Percentiles rank a stretch among this genome's conserved stretches.
These are phyloP conservation scores for Porites rus DNA, from an alignment of 92 coral and sea anemone genomes.

Conservation along the genomic window DNA sequence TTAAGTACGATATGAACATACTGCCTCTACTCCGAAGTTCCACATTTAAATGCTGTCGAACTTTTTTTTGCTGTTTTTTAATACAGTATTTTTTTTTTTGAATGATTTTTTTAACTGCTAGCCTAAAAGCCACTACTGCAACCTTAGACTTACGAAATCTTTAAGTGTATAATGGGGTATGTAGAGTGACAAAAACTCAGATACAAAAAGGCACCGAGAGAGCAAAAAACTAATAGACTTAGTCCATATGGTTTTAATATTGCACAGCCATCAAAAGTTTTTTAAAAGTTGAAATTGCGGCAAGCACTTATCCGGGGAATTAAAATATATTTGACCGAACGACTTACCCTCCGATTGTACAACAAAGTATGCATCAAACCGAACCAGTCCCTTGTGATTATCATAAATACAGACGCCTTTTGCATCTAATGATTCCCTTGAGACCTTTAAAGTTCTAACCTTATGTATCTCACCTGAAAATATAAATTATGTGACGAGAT, in stretches of 20 bases:
- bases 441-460: conserved; percentile 2
- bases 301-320: too few species aligned
- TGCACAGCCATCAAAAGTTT: neutral
- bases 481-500: conserved; percentile 81
- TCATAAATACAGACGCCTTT: neutral
- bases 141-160: too few species aligned
- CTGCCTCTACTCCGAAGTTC: neutral
- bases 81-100: too few species aligned
- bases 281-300: neutral
- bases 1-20: neutral
- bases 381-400: neutral
- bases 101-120: too few species aligned
- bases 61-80: too few species aligned
- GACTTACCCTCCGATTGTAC: too few species aligned
- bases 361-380: neutral
- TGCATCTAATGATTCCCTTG: neutral
- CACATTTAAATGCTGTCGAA: neutral
- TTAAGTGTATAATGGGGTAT: too few species aligned
- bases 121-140: too few species aligned
- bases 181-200: too few species aligned
- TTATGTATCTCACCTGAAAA: conserved; percentile 80
- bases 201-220: too few species aligned
- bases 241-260: too few species aligned
- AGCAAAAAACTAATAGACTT: too few species aligned
- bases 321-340: neutral